Evolutionary conservation across 1,140 invertebrate genomes (phyloP).

Genomic region (Pseudomyrmex pallidus): DNA sequence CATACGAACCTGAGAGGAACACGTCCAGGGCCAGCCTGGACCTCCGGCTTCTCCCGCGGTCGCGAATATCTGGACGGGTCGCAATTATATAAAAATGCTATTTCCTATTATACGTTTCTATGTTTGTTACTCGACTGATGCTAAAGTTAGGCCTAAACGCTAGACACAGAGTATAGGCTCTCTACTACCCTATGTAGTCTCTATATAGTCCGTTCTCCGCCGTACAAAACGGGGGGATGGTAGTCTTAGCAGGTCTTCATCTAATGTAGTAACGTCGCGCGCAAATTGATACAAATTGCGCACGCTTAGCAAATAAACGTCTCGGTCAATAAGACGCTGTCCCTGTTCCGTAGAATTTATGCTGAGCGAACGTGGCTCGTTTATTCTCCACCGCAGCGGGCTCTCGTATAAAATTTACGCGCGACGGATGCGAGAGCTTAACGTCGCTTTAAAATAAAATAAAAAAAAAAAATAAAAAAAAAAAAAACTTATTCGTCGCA

Average conservation of each 20-base stretch:
- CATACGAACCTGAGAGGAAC: slow-evolving; percentile 72
- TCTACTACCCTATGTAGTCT: slow-evolving; percentile 29
- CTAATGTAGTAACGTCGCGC: slow-evolving; percentile 25
- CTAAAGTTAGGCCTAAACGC: slow-evolving; percentile 32
- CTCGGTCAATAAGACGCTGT: background rate
- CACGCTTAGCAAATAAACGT: slow-evolving; percentile 19
- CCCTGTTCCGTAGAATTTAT: background rate
- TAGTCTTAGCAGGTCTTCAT: slow-evolving; percentile 3
- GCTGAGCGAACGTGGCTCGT: background rate
- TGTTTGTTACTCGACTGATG: background rate
- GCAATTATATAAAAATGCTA: slow-evolving; percentile 58
- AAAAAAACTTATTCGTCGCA: background rate
- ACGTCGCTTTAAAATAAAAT: too few relatives aligned
- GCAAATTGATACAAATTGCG: slow-evolving; percentile 28
- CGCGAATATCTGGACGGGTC: background rate
- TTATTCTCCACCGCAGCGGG: slow-evolving; percentile 2
- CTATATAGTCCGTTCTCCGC: slow-evolving; percentile 13
- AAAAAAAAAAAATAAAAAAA: too few relatives aligned
- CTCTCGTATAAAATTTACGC: slow-evolving; percentile 43
- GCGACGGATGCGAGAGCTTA: slow-evolving; percentile 6
- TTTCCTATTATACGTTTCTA: slow-evolving; percentile 23
- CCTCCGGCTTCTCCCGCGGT: slow-evolving; percentile 26
- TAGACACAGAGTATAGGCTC: slow-evolving; percentile 21
- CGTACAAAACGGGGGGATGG: background rate
- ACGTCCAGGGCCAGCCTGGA: slow-evolving; percentile 62